phyloP scores from a whole-genome alignment of 2,888 invertebrate genomes.

The Drosophila melanocephala region DNA sequence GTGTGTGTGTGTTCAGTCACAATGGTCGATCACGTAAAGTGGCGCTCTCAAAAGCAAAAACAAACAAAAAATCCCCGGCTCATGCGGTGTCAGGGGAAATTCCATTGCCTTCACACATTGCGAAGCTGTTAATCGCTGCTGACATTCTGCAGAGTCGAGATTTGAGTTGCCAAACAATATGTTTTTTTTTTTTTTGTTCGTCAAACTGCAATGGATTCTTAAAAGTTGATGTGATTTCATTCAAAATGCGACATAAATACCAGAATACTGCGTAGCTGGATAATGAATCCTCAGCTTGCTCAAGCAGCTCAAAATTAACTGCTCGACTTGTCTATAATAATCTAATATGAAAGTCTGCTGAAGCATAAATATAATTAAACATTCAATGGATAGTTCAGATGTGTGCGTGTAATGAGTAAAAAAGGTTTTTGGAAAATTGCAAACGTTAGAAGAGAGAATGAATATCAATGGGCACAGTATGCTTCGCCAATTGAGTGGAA shows the following conservation, averaged over 20 bases:
- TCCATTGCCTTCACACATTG: background rate
- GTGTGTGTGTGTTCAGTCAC: constrained; percentile 27
- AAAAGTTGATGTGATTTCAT: background rate
- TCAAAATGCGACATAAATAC: background rate
- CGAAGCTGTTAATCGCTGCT: background rate
- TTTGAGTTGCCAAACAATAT: background rate
- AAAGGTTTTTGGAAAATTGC: background rate
- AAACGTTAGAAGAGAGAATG: background rate
- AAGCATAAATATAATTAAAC: background rate
- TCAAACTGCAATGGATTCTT: background rate
- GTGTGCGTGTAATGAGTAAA: background rate
- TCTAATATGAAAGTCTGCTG: background rate
- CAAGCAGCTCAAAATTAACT: background rate
- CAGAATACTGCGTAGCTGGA: background rate
- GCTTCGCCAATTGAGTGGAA: background rate
- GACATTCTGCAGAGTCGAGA: background rate
- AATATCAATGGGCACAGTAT: background rate
- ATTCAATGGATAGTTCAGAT: background rate
- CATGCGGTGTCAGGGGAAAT: constrained; percentile 12
- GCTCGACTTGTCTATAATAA: too few relatives aligned
- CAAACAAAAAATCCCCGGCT: background rate
- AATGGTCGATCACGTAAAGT: constrained; percentile 49
- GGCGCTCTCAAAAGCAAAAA: constrained; percentile 18
- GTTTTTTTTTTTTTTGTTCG: background rate
- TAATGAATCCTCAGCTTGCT: background rate